Evolutionary conservation across 2,113 vertebrate genomes (phyloP).

Genomic region (Sceloporus undulatus): DNA sequence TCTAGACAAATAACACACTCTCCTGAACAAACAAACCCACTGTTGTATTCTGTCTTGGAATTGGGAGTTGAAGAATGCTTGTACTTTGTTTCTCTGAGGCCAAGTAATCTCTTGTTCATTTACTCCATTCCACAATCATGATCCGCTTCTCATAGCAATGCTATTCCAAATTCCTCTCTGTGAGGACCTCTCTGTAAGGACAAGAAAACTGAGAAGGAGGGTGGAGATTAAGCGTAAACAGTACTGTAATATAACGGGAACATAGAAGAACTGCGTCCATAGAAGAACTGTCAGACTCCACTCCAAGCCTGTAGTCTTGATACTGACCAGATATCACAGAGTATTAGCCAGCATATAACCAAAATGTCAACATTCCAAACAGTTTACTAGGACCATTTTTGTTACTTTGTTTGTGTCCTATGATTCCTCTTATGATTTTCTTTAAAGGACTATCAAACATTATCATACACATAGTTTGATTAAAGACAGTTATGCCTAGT

Average conservation of each 20-base stretch:
- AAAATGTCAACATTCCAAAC: background rate
- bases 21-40: background rate
- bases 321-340: background rate
- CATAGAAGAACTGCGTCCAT: background rate
- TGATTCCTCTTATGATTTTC: background rate
- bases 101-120: background rate
- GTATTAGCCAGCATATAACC: background rate
- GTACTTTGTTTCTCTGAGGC: background rate
- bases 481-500: background rate
- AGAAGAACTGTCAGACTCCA: background rate
- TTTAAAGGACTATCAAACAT: background rate
- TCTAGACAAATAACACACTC: no score
- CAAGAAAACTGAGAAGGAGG: background rate
- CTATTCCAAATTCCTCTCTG: constrained; percentile 3
- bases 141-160: background rate
- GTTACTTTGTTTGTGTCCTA: background rate
- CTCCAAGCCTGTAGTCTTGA: background rate
- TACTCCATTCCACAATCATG: no score
- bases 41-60: background rate
- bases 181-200: background rate
- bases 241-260: background rate
- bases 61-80: background rate
- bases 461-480: background rate
- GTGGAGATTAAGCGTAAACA: background rate
- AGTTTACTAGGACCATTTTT: background rate